These are phyloP conservation scores for Peucedramus taeniatus DNA, from an alignment of 2,113 vertebrate species.

Conservation along the genomic window DNA sequence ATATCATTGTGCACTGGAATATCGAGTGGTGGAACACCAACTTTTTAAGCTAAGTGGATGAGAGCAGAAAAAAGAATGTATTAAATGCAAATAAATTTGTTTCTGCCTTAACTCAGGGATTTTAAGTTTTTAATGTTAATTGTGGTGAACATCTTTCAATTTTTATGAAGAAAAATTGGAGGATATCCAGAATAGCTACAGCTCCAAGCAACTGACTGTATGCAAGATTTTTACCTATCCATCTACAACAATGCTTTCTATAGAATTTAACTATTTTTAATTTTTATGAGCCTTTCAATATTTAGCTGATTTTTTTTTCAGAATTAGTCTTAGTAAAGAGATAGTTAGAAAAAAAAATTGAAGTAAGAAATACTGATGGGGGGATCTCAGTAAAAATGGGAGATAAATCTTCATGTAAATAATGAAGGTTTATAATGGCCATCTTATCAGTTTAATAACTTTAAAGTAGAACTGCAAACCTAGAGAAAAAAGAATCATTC, in stretches of 20 bases:
- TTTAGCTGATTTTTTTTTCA: not conserved
- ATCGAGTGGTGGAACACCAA: not conserved
- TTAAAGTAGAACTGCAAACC: not conserved
- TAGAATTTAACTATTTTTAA: not conserved
- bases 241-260: not conserved
- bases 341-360: not conserved
- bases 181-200: not conserved
- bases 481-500: not conserved
- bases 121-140: not conserved
- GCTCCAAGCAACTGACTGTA: not conserved
- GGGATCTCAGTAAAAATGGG: not conserved
- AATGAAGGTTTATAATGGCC: too few species aligned
- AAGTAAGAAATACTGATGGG: not conserved
- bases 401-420: not conserved
- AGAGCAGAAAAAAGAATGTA: not conserved
- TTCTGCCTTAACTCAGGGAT: not conserved
- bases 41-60: not conserved
- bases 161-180: not conserved
- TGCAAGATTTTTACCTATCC: not conserved
- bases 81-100: not conserved
- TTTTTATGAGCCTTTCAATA: not conserved
- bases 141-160: not conserved
- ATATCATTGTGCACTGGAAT: not conserved
- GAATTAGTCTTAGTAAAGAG: not conserved
- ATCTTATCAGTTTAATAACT: not conserved